Evolutionary conservation across 1,140 invertebrate genomes (phyloP).

Genomic region (Tetramorium alpestre): DNA sequence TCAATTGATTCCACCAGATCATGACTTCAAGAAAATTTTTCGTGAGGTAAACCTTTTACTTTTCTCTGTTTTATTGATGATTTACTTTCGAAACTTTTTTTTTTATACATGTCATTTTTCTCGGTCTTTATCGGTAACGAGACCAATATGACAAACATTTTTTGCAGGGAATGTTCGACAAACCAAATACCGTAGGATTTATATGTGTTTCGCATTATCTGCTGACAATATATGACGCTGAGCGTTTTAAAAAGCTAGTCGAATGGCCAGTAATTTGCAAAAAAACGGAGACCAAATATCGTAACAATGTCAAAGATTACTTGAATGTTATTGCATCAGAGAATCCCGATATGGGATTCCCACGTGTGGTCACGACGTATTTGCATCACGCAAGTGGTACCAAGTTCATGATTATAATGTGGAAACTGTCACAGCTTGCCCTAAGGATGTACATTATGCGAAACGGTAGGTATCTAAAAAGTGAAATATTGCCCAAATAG

Average conservation of each 20-base stretch:
- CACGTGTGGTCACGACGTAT: conserved; percentile 75
- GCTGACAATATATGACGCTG: conserved; percentile 82
- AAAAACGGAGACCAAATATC: conserved; percentile 84
- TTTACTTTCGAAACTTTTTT: not conserved
- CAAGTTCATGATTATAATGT: conserved; percentile 79
- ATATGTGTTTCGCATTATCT: conserved; percentile 85
- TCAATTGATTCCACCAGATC: conserved; percentile 72
- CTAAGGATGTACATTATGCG: conserved; percentile 69
- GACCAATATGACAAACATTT: conserved; percentile 1
- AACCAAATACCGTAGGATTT: conserved; percentile 85
- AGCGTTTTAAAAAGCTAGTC: conserved; percentile 82
- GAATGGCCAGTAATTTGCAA: conserved; percentile 86
- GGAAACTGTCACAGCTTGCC: conserved; percentile 78
- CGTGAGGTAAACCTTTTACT: conserved; percentile 72
- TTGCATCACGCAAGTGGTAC: conserved; percentile 77
- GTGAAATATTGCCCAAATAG: not conserved
- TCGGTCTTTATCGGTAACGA: not conserved
- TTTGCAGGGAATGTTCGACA: conserved; percentile 85
- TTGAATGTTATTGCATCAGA: conserved; percentile 74
- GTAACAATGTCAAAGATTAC: conserved; percentile 78
- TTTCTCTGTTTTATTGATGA: not conserved
- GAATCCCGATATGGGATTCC: conserved; percentile 77
- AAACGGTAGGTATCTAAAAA: conserved; percentile 60
- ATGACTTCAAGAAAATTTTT: conserved; percentile 80
- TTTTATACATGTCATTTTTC: not conserved